A percentile compares a stretch with the other conserved stretches of the same genome.
Conservation (phyloP, 2,113 vertebrate genomes). For the Antigone vipio region DNA sequence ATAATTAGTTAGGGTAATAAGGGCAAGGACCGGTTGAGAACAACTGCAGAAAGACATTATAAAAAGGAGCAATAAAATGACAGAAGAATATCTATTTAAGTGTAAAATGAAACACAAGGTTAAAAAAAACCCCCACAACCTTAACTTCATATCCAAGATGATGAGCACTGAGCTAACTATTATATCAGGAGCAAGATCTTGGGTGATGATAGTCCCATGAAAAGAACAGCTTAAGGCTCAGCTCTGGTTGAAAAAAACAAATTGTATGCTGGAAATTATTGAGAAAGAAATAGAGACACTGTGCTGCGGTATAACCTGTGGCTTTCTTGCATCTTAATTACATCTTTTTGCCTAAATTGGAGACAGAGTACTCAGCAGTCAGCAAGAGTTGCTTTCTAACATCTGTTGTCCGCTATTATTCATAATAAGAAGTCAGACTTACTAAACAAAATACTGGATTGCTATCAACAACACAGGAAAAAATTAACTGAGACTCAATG, state of each 20-base stretch:
- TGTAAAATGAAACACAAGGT: neutral
- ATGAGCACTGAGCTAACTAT: neutral
- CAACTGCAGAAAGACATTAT: neutral
- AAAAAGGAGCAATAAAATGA: neutral
- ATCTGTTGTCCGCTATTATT: neutral
- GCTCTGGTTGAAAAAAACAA: neutral
- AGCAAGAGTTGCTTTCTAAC: neutral
- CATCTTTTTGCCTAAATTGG: neutral
- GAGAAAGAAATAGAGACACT: neutral
- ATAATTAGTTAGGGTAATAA: neutral
- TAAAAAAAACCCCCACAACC: neutral
- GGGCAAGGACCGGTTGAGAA: neutral
- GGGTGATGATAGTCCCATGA: neutral
- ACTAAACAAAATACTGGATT: neutral
- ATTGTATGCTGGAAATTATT: neutral
- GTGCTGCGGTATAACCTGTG: neutral
- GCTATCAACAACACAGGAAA: neutral
- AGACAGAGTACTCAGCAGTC: neutral
- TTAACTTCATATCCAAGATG: neutral
- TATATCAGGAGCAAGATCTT: neutral
- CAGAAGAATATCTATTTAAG: neutral
- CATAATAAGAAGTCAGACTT: neutral
- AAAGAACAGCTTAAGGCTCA: neutral
- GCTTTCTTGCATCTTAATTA: neutral
- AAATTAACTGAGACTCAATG: neutral